Conservation (phyloP, 2,797 vertebrate genomes). For the Zenarchopterus dispar region DNA sequence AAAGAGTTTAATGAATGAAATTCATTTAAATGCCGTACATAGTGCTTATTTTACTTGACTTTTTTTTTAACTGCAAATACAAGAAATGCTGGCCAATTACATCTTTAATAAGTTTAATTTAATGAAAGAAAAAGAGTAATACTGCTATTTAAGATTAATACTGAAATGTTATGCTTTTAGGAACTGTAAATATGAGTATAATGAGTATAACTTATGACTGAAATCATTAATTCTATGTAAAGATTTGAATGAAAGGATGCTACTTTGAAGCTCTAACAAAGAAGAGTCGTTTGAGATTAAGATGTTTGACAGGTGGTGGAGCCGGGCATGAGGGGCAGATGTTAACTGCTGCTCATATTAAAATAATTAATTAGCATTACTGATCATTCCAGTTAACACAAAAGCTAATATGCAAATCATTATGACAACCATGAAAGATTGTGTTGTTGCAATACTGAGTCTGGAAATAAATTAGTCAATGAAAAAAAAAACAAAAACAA, state of each 20-base stretch:
- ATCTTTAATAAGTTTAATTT: no score
- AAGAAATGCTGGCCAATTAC: no score
- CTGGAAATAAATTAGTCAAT: not conserved
- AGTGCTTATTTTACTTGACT: no score
- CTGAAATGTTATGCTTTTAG: no score
- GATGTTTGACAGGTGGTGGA: constrained; percentile 52
- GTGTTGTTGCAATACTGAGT: not conserved
- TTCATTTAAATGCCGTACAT: no score
- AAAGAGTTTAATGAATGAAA: no score
- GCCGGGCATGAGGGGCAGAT: constrained; percentile 94
- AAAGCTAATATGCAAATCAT: constrained; percentile 98
- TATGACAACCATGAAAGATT: constrained; percentile 75
- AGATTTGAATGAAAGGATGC: not conserved
- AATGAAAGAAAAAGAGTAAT: no score
- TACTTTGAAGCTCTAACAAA: not conserved
- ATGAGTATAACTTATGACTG: not conserved
- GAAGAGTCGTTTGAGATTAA: constrained; percentile 29
- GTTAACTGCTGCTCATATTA: constrained; percentile 96
- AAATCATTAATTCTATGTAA: not conserved
- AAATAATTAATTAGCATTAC: constrained; percentile 99
- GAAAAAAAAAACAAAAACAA: no score
- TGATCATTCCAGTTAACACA: constrained; percentile 98
- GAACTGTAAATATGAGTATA: no score
- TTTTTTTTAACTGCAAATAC: no score
- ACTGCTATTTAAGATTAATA: no score